Conservation (phyloP, 2,797 vertebrate genomes). For the Mus spretus region DNA sequence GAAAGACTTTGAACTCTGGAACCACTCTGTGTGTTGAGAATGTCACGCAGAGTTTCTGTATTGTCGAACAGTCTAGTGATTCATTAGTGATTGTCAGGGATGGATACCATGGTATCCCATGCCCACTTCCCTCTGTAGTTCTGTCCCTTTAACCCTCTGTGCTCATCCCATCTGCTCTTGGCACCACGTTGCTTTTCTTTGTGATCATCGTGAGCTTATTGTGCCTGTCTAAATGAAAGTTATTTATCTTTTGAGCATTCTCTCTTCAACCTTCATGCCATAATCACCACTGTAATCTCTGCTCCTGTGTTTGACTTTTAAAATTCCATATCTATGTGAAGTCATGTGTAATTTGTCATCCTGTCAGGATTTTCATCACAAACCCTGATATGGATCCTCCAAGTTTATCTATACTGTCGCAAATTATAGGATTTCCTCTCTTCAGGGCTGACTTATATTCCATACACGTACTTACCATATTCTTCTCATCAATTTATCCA, state of each 20-base stretch:
- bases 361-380: neutral
- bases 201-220: neutral
- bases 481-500: neutral
- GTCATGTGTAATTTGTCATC: neutral
- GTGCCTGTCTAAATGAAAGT: neutral
- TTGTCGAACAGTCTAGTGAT: too few species aligned
- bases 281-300: neutral
- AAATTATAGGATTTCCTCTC: too few species aligned
- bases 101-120: neutral
- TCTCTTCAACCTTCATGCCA: too few species aligned
- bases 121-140: neutral
- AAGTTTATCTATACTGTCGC: too few species aligned
- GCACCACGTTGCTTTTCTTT: neutral
- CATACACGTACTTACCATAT: neutral
- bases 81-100: neutral
- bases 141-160: too few species aligned
- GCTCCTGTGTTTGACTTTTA: neutral
- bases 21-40: neutral
- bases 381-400: too few species aligned
- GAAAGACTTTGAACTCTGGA: neutral
- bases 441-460: neutral
- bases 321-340: neutral
- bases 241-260: neutral
- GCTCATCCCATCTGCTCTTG: neutral
- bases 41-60: neutral